Evolutionary conservation across 2,113 vertebrate species (phyloP), one percentile per base, ranked within the genome.

Genomic region (Microcebus tavaratra): DNA sequence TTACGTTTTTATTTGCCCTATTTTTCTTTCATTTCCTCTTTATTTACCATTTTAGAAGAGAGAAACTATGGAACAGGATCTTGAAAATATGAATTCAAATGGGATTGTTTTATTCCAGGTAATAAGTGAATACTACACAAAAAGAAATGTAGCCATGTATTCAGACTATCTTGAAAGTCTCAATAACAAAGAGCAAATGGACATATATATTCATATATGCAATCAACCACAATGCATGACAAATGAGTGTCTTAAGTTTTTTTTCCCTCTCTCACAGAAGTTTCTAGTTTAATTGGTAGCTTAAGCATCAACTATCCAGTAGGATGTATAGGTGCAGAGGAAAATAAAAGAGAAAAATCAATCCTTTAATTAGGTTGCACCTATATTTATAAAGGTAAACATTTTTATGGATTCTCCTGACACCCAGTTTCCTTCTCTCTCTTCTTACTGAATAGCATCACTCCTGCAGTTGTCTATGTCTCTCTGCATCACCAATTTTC

Each of bases 261-360:
- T 36, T 48, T 82, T 73, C n/a, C 25, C 8, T 42, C 11, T 90
- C 5, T 63, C 48, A 89, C 4, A 86, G 39, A 95, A 92, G 92
- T 21, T 80, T 91, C 8, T 87, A 6, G 11, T n/a, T 75, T 93
- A 92, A 94, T 31, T 68, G 12, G 13, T 67, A 84, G 57, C 50
- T 80, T 76, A 68, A 13, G 23, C 13, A 61, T 48, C 20, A 81
- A 84, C 8, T 42, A 36, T 61, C 29, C 36, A 75, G 68, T 63
- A 23, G 70, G 42, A 59, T 4, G 48, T 27, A 83, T 79, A 36
- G 25, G 18, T 81, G 15, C 53, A 75, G 39, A 94, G 25, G 12
- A 87, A 95, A 93, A 45, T 36, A 84, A 55, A 91, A 13, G 21
- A 87, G 65, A 80, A 95, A 85, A 85, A 82, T 31, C 27, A 95